A percentile compares a stretch with the other conserved stretches of the same genome.
Evolutionary conservation across 2,888 invertebrate genomes (phyloP).

Genomic region (Clepsis dumicolana): DNA sequence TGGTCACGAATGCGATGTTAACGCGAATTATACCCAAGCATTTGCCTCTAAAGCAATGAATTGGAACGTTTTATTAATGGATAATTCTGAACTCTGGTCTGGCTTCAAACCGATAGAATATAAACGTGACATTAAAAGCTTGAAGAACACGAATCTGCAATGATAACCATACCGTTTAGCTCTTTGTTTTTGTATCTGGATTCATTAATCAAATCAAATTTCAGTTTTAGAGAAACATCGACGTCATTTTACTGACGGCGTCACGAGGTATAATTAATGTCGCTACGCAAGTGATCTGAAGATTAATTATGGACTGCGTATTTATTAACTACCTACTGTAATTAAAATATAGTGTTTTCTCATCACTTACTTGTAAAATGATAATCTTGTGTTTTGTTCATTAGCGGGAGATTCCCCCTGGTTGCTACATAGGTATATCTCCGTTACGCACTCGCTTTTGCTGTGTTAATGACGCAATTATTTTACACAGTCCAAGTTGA

Average conservation of each 20-base stretch:
- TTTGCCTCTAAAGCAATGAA: constrained; percentile 10
- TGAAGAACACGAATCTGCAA: background rate
- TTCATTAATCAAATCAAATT: background rate
- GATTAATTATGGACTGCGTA: background rate
- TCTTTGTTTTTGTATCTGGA: background rate
- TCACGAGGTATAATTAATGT: background rate
- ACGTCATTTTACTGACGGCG: background rate
- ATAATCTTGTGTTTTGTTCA: background rate
- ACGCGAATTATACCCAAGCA: constrained; percentile 13
- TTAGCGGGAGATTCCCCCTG: background rate
- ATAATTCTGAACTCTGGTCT: constrained; percentile 3
- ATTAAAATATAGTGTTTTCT: too few relatives aligned
- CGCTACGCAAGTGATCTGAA: background rate
- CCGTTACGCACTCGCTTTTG: background rate
- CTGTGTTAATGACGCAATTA: background rate
- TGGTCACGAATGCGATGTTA: constrained; percentile 14
- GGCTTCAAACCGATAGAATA: background rate
- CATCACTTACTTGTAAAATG: background rate
- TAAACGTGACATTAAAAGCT: background rate
- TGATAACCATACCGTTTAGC: background rate
- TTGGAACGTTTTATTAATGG: constrained; percentile 8
- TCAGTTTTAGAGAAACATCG: background rate
- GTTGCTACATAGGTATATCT: background rate
- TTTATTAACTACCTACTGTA: background rate
- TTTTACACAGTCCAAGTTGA: background rate